phyloP scores from a whole-genome alignment of 2,888 invertebrate genomes.

The Rotaria macrura region DNA sequence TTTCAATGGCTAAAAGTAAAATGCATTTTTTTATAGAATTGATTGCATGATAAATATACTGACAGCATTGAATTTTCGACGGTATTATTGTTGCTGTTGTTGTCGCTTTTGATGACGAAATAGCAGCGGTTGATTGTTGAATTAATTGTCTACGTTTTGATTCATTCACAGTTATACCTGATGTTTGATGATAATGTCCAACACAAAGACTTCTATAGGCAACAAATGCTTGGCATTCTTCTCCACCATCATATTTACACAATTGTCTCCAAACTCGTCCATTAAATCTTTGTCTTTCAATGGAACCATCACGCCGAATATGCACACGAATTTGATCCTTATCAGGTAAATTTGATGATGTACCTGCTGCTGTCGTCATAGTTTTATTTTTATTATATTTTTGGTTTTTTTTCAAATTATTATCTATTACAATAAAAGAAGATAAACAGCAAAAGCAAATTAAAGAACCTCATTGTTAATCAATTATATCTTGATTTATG shows the following conservation, averaged over 20 bases:
- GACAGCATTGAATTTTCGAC: not conserved
- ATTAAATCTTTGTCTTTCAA: not conserved
- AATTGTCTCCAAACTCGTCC: not conserved
- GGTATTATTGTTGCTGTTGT: not conserved
- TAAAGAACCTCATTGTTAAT: not conserved
- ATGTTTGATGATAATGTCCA: conserved; percentile 3
- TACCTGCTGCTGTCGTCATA: not conserved
- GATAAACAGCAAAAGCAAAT: not conserved
- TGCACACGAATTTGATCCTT: not conserved
- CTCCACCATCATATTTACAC: not conserved
- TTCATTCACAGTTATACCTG: conserved; percentile 3
- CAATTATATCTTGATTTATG: not conserved
- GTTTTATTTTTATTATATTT: not conserved
- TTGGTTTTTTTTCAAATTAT: not conserved
- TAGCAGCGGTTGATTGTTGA: not conserved
- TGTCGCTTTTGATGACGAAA: not conserved
- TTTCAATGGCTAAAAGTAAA: not conserved
- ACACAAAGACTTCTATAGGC: not conserved
- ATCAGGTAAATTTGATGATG: not conserved
- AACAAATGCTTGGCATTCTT: not conserved
- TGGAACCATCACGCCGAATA: not conserved
- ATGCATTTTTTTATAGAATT: too few species aligned
- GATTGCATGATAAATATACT: not conserved
- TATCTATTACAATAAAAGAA: not conserved
- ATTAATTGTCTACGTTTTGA: not conserved